Conservation (phyloP, 2,113 vertebrate genomes). For the Sclerurus mexicanus region DNA sequence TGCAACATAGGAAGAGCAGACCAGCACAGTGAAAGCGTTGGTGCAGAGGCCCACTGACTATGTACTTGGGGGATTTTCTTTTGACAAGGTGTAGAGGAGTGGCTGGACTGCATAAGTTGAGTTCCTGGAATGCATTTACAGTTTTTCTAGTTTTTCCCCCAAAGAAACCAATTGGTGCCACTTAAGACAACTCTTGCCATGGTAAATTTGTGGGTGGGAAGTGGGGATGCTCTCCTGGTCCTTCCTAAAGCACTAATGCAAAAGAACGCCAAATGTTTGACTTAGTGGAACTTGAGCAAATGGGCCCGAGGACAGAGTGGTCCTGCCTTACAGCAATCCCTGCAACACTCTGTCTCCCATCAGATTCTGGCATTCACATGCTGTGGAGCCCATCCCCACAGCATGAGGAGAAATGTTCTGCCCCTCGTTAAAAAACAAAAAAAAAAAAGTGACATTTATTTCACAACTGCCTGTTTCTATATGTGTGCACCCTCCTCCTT, state of each 20-base stretch:
- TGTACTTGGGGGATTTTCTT: background rate
- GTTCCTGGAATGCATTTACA: background rate
- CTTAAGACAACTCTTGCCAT: background rate
- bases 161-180: background rate
- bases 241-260: background rate
- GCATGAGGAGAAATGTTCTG: rapidly evolving
- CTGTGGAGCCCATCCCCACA: background rate
- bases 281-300: background rate
- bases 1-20: background rate
- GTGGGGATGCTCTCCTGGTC: background rate
- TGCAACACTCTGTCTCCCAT: rapidly evolving
- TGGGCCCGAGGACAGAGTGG: rapidly evolving
- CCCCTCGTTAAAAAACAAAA: background rate
- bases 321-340: background rate
- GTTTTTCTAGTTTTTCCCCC: background rate
- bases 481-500: background rate
- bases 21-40: background rate
- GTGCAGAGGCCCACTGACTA: background rate
- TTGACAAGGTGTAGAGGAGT: background rate
- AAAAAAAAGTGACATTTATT: background rate
- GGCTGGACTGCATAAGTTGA: background rate
- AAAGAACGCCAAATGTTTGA: background rate
- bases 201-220: background rate
- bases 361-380: rapidly evolving
- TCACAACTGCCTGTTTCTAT: background rate